These are phyloP conservation scores for Agrochola circellaris DNA, from an alignment of 2,888 invertebrate species.

Conservation along the genomic window DNA sequence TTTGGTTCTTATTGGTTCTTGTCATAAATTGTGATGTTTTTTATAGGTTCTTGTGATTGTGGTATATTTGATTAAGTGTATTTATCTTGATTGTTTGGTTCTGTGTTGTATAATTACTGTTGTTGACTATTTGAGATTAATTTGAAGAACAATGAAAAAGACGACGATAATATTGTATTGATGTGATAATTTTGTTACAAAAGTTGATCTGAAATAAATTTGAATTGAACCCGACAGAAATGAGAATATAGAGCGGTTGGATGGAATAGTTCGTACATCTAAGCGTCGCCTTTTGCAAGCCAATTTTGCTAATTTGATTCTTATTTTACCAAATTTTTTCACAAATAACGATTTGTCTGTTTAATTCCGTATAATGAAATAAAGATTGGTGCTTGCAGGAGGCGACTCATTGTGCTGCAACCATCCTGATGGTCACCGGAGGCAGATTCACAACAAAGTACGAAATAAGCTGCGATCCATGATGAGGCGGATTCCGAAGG, in stretches of 20 bases:
- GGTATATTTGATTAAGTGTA: background rate
- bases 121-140: background rate
- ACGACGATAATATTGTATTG: background rate
- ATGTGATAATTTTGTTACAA: background rate
- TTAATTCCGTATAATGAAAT: conserved; percentile 61
- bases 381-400: conserved; percentile 87
- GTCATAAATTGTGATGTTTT: background rate
- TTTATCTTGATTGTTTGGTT: conserved; percentile 4
- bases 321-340: conserved; percentile 14
- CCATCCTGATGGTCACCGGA: conserved; percentile 82
- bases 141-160: background rate
- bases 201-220: background rate
- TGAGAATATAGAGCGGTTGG: background rate
- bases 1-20: conserved; percentile 55
- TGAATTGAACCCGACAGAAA: background rate
- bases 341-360: conserved; percentile 26
- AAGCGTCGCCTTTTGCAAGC: conserved; percentile 79
- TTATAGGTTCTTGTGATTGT: conserved; percentile 7
- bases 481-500: conserved; percentile 79
- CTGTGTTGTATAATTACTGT: background rate
- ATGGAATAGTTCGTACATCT: background rate
- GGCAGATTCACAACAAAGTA: conserved; percentile 80
- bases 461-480: conserved; percentile 78
- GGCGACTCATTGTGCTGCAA: conserved; percentile 82
- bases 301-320: conserved; percentile 69